Conservation (phyloP, 1,140 invertebrate species). For the Apocrypta bakeri region DNA sequence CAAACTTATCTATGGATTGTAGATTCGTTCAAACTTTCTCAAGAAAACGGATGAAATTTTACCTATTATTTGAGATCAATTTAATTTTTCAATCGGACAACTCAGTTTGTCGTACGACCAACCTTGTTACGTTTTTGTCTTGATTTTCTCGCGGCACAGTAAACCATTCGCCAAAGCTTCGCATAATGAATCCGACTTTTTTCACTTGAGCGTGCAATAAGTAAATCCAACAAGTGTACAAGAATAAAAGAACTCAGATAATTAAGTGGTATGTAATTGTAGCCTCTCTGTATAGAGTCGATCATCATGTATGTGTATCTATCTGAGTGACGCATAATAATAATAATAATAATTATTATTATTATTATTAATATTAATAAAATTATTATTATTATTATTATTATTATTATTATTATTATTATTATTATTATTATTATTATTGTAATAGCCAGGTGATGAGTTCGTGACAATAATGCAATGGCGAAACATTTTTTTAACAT, state of each 20-base stretch:
- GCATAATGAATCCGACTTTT: neutral
- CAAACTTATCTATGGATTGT: too few species aligned
- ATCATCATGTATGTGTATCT: too few species aligned
- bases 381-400: too few species aligned
- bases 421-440: slow-evolving; percentile 1
- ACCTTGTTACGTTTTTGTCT: neutral
- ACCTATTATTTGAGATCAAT: too few species aligned
- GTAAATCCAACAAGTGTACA: neutral
- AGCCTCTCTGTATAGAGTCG: neutral
- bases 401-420: neutral
- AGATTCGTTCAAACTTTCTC: too few species aligned
- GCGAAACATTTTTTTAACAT: neutral
- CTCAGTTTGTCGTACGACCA: neutral
- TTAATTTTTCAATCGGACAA: too few species aligned
- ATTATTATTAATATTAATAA: too few species aligned
- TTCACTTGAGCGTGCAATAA: neutral
- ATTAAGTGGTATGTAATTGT: slow-evolving; percentile 9
- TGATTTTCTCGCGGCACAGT: neutral
- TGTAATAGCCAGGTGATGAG: neutral
- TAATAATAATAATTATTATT: too few species aligned
- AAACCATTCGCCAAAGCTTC: neutral
- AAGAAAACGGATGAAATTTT: too few species aligned
- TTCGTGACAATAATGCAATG: neutral
- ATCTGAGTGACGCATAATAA: too few species aligned
- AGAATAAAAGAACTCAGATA: neutral